Conservation (phyloP, 2,797 vertebrate species). For the Spinibarbus caldwelli region DNA sequence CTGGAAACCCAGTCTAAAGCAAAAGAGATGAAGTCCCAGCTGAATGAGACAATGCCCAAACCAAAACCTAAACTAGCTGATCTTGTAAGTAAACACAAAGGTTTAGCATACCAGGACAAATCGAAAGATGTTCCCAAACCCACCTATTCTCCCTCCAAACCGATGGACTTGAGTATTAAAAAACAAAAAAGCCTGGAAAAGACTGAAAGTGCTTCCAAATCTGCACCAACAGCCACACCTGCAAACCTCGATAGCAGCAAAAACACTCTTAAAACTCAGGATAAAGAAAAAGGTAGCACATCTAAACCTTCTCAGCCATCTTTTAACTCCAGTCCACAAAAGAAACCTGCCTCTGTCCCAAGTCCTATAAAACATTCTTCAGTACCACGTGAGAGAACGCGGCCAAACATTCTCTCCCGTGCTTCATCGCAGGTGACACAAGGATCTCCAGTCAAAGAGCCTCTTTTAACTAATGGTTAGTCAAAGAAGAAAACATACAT, state of each 20-base stretch:
- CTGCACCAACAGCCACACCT: not conserved
- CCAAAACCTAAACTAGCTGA: not conserved
- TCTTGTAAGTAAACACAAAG: not conserved
- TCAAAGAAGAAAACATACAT: not conserved
- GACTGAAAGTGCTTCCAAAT: not conserved
- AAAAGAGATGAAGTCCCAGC: conserved; percentile 56
- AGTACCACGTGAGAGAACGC: conserved; percentile 50
- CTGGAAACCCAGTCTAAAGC: conserved; percentile 76
- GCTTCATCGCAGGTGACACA: conserved; percentile 47
- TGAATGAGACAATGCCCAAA: not conserved
- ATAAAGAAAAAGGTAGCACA: not conserved
- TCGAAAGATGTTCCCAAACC: not conserved
- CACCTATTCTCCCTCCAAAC: conserved; percentile 32
- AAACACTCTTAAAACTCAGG: not conserved
- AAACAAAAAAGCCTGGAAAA: conserved; percentile 30
- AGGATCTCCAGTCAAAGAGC: conserved; percentile 17
- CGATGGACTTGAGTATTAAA: conserved; percentile 39
- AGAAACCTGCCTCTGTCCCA: not conserved
- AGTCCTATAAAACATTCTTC: conserved; percentile 10
- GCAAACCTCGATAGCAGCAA: not conserved
- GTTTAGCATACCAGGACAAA: not conserved
- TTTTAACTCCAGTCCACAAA: not conserved
- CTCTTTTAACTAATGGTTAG: conserved; percentile 26
- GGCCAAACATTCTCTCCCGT: conserved; percentile 76
- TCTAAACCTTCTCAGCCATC: not conserved